A percentile compares a stretch with the other conserved stretches of the same genome.
Conservation (phyloP, 2,797 vertebrate species). For the Scyliorhinus canicula region DNA sequence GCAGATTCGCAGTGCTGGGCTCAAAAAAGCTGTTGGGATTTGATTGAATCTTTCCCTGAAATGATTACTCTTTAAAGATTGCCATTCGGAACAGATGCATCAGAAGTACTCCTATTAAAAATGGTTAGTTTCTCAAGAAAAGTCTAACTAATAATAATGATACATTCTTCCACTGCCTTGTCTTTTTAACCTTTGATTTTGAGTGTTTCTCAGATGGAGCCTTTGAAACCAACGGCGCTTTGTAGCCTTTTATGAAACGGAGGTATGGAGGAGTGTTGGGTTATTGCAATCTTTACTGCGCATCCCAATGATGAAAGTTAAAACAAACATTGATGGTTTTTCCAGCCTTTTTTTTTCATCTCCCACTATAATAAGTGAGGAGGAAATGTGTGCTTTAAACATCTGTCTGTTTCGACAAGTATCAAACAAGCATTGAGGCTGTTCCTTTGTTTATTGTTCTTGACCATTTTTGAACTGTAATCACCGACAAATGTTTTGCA, state of each 20-base stretch:
- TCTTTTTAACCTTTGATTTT: background rate
- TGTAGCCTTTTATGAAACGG: background rate
- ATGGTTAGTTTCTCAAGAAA: background rate
- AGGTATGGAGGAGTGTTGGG: background rate
- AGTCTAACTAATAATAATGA: background rate
- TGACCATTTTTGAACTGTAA: conserved; percentile 26
- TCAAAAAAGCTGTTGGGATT: background rate
- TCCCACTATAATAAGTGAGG: background rate
- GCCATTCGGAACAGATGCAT: background rate
- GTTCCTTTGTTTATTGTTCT: conserved; percentile 27
- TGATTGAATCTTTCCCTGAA: background rate
- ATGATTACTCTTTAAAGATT: background rate
- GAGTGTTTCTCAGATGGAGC: background rate
- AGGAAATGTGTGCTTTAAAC: conserved; percentile 13
- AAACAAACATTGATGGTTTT: background rate
- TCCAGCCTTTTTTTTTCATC: background rate
- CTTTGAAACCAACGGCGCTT: background rate
- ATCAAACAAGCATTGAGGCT: background rate
- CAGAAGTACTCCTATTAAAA: background rate
- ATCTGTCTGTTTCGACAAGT: background rate
- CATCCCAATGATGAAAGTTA: background rate
- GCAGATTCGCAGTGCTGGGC: background rate
- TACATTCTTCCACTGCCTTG: background rate
- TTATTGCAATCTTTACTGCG: background rate
- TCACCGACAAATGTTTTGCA: conserved; percentile 28